A percentile compares a stretch with the other conserved stretches of the same genome.
phyloP scores from a whole-genome alignment of 2,888 invertebrate species.

The Drosophila silvestris region DNA sequence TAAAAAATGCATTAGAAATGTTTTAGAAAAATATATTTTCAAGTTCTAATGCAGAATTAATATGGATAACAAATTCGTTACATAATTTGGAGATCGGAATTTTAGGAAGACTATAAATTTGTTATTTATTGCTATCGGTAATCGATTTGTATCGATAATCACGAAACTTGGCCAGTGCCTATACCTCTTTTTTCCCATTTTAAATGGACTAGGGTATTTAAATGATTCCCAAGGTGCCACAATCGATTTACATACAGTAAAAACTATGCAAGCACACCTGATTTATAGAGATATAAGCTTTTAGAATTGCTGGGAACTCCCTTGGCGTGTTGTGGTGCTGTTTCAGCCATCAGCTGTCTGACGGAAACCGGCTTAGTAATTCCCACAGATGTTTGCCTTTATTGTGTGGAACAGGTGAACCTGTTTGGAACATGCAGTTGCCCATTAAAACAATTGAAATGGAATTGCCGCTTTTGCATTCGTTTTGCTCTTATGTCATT shows the following conservation, averaged over 20 bases:
- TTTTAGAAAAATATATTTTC: background rate
- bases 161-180: background rate
- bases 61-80: background rate
- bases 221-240: background rate
- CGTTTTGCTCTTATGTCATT: background rate
- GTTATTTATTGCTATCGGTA: background rate
- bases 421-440: slow-evolving; percentile 38
- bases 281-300: background rate
- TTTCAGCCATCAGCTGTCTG: slow-evolving; percentile 11
- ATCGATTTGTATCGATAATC: background rate
- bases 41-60: background rate
- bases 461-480: slow-evolving; percentile 22
- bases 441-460: slow-evolving; percentile 2
- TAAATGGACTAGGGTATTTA: background rate
- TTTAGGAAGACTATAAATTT: background rate
- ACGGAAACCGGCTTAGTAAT: slow-evolving; percentile 45
- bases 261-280: background rate
- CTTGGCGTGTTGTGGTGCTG: slow-evolving; percentile 3
- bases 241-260: background rate
- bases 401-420: slow-evolving; percentile 46
- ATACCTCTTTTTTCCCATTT: background rate
- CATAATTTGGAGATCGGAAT: background rate
- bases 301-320: slow-evolving; percentile 17
- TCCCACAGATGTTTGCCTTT: slow-evolving; percentile 44
- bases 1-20: too few relatives aligned